Evolutionary conservation across 2,113 vertebrate species (phyloP).

Genomic region (Chaetorhynchus papuensis): DNA sequence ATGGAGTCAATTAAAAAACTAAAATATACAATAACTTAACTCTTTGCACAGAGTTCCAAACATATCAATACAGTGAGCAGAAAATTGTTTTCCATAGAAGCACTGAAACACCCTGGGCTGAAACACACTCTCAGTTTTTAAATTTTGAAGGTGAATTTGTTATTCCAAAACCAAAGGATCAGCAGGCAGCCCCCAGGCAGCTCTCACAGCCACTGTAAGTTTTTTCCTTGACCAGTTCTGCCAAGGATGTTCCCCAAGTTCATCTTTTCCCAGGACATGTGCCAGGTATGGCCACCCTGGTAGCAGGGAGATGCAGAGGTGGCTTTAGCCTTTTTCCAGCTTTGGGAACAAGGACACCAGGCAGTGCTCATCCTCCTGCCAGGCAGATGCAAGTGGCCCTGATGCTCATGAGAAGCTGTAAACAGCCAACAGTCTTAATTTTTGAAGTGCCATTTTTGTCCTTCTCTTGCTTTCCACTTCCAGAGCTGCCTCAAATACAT

Average conservation of each 20-base stretch:
- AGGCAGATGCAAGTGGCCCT: not conserved
- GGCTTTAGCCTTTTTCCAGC: not conserved
- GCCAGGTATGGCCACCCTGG: not conserved
- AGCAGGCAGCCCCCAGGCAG: not conserved
- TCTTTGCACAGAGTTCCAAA: conserved; percentile 47
- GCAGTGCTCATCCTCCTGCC: not conserved
- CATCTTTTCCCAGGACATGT: not conserved
- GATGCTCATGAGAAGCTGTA: not conserved
- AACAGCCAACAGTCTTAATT: not conserved
- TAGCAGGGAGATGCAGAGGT: not conserved
- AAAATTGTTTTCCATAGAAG: not conserved
- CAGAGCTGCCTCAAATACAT: not conserved
- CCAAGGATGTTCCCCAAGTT: not conserved
- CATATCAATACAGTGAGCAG: conserved; percentile 29
- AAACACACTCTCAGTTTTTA: not conserved
- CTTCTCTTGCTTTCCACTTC: not conserved
- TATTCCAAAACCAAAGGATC: not conserved
- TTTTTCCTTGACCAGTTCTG: not conserved
- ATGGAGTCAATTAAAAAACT: conserved; percentile 67
- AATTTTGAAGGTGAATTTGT: conserved; percentile 4
- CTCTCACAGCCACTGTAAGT: not conserved
- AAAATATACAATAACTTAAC: conserved; percentile 70
- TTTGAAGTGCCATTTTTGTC: not conserved
- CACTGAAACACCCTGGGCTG: not conserved
- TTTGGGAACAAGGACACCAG: not conserved